A percentile compares a stretch with the other conserved stretches of the same genome.
Conservation (phyloP, 2,113 vertebrate genomes). For the Callocephalon fimbriatum region DNA sequence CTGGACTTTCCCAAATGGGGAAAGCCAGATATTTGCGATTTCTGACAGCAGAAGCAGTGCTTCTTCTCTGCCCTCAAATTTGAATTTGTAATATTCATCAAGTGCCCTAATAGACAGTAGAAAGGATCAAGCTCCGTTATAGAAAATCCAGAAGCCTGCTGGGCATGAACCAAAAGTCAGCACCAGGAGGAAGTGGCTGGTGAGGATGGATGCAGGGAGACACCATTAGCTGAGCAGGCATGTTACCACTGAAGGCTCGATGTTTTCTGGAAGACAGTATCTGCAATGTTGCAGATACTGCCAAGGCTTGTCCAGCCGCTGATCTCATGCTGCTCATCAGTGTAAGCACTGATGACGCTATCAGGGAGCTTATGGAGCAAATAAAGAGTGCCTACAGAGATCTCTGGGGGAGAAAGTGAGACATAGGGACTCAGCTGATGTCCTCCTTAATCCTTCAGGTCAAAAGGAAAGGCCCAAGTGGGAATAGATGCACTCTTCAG, state of each 20-base stretch:
- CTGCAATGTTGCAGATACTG: not conserved
- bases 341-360: not conserved
- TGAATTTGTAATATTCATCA: not conserved
- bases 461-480: not conserved
- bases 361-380: not conserved
- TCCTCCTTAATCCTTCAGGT: not conserved
- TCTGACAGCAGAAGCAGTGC: not conserved
- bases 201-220: not conserved
- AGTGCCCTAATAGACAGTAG: not conserved
- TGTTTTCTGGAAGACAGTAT: not conserved
- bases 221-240: not conserved
- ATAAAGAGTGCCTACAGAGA: not conserved
- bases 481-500: not conserved
- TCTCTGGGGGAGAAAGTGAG: not conserved
- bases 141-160: not conserved
- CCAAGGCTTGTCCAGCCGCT: not conserved
- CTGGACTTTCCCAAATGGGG: not conserved
- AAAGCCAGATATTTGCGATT: not conserved
- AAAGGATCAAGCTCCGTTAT: not conserved
- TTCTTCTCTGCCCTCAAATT: not conserved
- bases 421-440: fast-evolving
- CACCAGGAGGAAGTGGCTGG: not conserved
- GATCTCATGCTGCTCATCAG: not conserved
- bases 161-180: not conserved
- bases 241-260: not conserved